phyloP scores from a whole-genome alignment of 64 coral and sea anemone genomes.

The Exaiptasia diaphana region DNA sequence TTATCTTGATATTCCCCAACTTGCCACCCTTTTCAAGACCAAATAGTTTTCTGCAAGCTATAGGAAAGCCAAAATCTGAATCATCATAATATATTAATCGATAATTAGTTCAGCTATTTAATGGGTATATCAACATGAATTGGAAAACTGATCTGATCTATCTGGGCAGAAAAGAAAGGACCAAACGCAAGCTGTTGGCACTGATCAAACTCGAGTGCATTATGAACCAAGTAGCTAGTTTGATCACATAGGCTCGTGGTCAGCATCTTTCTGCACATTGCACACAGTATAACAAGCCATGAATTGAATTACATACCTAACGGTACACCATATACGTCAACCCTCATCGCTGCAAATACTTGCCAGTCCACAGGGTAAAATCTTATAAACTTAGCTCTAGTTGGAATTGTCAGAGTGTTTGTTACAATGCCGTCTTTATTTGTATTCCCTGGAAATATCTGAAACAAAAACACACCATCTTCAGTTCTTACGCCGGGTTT shows the following conservation, averaged over 20 bases:
- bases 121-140: background rate
- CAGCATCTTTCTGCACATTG: no score
- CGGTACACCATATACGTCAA: conserved; percentile 36
- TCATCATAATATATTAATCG: background rate
- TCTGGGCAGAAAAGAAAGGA: background rate
- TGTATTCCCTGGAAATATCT: conserved; percentile 33
- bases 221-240: background rate
- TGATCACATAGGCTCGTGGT: no score
- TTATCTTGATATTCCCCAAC: background rate
- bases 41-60: background rate
- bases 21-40: background rate
- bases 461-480: background rate
- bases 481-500: background rate
- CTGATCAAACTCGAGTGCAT: background rate
- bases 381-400: conserved; percentile 2
- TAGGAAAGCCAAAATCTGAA: background rate
- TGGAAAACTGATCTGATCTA: background rate
- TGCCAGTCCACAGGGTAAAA: background rate
- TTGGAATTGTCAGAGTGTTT: background rate
- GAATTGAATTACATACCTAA: conserved; percentile 18
- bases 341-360: background rate
- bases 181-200: background rate
- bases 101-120: background rate
- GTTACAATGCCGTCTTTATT: conserved; percentile 8
- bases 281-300: background rate